These are phyloP conservation scores for Otus sunia DNA, from an alignment of 2,113 vertebrate species.

Conservation along the genomic window DNA sequence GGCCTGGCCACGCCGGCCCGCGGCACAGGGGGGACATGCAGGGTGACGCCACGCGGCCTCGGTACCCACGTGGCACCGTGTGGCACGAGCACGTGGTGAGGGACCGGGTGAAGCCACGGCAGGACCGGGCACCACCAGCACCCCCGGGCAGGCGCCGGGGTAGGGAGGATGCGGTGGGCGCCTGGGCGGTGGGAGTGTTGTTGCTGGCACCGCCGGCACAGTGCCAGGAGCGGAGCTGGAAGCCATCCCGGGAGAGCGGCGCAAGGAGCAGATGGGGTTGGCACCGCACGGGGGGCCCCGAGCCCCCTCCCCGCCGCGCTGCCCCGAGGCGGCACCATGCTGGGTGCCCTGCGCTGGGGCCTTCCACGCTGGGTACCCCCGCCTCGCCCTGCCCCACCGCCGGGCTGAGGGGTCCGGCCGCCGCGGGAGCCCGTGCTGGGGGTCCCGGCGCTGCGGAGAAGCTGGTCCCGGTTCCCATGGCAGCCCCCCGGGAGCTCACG, in stretches of 20 bases:
- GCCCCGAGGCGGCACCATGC: fast-evolving
- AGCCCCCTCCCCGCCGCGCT: fast-evolving
- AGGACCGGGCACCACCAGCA: fast-evolving
- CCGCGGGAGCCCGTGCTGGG: fast-evolving
- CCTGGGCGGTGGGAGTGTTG: background rate
- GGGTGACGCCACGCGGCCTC: background rate
- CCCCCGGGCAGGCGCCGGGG: fast-evolving
- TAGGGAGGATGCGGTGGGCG: background rate
- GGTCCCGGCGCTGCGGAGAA: background rate
- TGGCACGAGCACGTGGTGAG: fast-evolving
- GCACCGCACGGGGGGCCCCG: fast-evolving
- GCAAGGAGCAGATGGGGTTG: slow-evolving; percentile 69
- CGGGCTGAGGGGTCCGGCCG: too few species aligned
- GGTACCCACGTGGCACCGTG: fast-evolving
- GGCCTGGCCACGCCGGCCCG: background rate
- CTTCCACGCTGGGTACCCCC: background rate
- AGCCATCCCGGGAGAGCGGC: slow-evolving; percentile 56
- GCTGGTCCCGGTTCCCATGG: slow-evolving; percentile 16
- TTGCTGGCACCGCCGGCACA: slow-evolving; percentile 12
- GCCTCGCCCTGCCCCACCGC: background rate
- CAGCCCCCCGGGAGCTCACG: slow-evolving; percentile 58
- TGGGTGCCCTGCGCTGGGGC: background rate
- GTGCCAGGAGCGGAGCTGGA: slow-evolving; percentile 65
- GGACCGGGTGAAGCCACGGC: background rate
- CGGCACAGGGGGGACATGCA: fast-evolving